Evolutionary conservation across 2,888 invertebrate genomes (phyloP), one percentile per base, ranked within the genome.

Genomic region (Orchestes rusci): DNA sequence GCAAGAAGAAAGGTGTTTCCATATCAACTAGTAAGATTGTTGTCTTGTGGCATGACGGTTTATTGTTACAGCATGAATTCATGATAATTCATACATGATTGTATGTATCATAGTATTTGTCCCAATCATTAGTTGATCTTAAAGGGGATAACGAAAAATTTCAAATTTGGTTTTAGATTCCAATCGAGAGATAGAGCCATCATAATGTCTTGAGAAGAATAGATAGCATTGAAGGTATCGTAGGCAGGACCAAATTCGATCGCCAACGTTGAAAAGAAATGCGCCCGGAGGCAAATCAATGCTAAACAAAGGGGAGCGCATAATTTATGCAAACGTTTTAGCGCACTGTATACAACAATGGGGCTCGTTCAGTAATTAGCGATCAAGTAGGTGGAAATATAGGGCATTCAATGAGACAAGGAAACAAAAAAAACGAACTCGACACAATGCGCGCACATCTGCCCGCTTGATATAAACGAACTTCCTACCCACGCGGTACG

Each of bases 361-460:
- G 47, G 16, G 42, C 15, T 17, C 55, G 55, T 55, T 57, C 60
- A 62, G 66, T 68, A 68, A 68, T 68, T 68, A 68, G 68, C 63
- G 67, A 66, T 66, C 66, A 67, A 68, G 68, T 68, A 66, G 66
- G 66, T 67, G 67, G 67, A 67, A 68, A 68, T 68, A 54, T 66
- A 62, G 65, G 65, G 66, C 65, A 65, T 58, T 56, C 57, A 59
- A 55, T 51, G 62, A 60, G 60, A 58, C 60, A 56, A 60, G 63
- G 65, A 63, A 63, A 60, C 61, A 57, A 56, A 59, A 57, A 61
- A 60, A 62, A 56, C 48, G 47, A 45, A 47, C 50, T 52, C 53
- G 55, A 57, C 55, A 58, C 60, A 60, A 60, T 59, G 55, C 49
- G 63, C 60, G 64, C 66, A 66, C 65, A 19, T 55, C 57, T 10